Base-by-base conservation (phyloP, 2,797 vertebrate genomes). In the Semaprochilodus insignis region DNA sequence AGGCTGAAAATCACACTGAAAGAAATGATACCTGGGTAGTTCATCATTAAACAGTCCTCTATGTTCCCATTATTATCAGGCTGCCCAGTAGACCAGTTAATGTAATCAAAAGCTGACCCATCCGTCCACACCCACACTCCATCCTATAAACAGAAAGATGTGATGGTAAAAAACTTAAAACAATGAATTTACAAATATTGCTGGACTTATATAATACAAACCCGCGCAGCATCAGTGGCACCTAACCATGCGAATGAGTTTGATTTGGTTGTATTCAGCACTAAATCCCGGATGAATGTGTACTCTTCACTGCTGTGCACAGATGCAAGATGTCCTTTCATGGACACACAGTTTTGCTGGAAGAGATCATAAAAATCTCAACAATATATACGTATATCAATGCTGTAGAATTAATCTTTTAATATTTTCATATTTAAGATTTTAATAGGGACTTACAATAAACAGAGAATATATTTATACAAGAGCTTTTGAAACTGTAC, bases 281-380 rank as follows among this genome's bases (percentile, higher is more conserved):
- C 17, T 80, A 80, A 73, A 17, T 17, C 3, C 36, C 8, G 19
- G 1, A 73, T 11, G 16, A 80, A 80, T 11, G 0, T 16, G 15
- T 54, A 36, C 27, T 73, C 78, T 13, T 31, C 21, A 3, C 0
- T 52, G 48, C 17, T 73, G 70, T 80, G 78, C 70, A 80, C 69
- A 72, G 78, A 80, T 52, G 69, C 78, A 52, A 80, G 78, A 52
- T 80, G 78, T 13, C 40, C 69, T 25, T 40, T 57, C 25, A 34
- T 36, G 1, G 0, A 8, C 21, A 80, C 59, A 54, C 78, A 80
- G 59, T 73, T 80, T 65, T 80, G 57, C 78, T 80, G 44, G 15
- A 80, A 67, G 4, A 48, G 1, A 48, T 11, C 1, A 48, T 1
- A 48, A 11, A 11, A 11, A 48, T 13, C 10, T 60, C n/a, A 44